These are phyloP conservation scores for Otis tarda DNA, from an alignment of 2,113 vertebrate species.

Conservation along the genomic window DNA sequence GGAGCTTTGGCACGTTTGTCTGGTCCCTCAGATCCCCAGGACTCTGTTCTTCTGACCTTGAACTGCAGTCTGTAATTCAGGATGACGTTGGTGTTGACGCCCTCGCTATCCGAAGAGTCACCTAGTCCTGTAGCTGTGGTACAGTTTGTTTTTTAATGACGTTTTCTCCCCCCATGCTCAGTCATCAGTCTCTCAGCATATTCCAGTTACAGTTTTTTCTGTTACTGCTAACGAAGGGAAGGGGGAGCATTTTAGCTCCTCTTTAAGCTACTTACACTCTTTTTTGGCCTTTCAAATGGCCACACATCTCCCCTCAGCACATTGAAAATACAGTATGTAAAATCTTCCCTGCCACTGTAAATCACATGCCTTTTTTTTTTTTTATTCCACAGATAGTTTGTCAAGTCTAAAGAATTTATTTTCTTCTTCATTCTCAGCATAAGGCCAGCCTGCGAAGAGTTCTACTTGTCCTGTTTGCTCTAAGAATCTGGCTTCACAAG, in stretches of 20 bases:
- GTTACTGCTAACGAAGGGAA: not conserved
- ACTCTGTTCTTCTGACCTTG: slow-evolving; percentile 5
- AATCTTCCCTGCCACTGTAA: not conserved
- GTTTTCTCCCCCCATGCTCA: not conserved
- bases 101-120: not conserved
- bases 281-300: not conserved
- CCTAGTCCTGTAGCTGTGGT: not conserved
- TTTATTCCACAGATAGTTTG: not conserved
- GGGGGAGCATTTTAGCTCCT: not conserved
- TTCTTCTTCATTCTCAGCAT: not conserved
- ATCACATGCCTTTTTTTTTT: not conserved
- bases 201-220: not conserved
- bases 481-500: not conserved
- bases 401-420: not conserved
- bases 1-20: not conserved
- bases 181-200: not conserved
- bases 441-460: not conserved
- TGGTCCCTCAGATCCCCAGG: not conserved
- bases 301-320: not conserved
- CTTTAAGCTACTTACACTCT: not conserved
- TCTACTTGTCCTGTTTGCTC: not conserved
- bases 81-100: not conserved
- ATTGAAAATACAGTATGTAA: not conserved
- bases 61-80: not conserved
- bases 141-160: not conserved